phyloP scores from a whole-genome alignment of 2,113 vertebrate species.

The Spilogale gracilis region DNA sequence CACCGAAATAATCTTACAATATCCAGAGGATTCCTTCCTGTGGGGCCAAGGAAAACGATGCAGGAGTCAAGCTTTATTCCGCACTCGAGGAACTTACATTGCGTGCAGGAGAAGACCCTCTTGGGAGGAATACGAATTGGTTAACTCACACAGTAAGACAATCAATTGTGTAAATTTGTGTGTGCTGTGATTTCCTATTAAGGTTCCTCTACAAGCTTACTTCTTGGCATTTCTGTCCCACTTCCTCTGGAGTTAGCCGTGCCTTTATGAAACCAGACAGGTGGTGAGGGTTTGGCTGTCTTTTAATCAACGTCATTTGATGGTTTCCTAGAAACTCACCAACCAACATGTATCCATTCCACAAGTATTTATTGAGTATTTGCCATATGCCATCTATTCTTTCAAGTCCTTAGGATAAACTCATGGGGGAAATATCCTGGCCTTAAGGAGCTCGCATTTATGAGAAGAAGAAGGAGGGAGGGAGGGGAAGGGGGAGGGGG shows the following conservation, averaged over 20 bases:
- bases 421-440: fast-evolving
- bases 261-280: background rate
- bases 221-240: background rate
- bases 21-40: background rate
- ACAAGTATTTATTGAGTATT: background rate
- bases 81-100: fast-evolving
- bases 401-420: background rate
- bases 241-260: background rate
- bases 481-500: too few species aligned
- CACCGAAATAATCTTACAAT: background rate
- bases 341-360: background rate
- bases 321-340: background rate
- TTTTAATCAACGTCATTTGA: background rate
- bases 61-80: background rate
- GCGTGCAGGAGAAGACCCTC: fast-evolving
- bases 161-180: background rate
- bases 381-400: background rate
- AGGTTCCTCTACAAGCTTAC: background rate
- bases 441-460: background rate
- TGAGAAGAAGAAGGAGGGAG: background rate
- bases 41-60: fast-evolving
- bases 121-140: too few species aligned
- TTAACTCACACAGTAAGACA: fast-evolving
- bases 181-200: background rate
- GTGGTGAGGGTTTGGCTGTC: background rate